A percentile compares a stretch with the other conserved stretches of the same genome.
These are phyloP conservation scores for Mimachlamys varia DNA, from an alignment of 2,888 invertebrate genomes.

Conservation along the genomic window DNA sequence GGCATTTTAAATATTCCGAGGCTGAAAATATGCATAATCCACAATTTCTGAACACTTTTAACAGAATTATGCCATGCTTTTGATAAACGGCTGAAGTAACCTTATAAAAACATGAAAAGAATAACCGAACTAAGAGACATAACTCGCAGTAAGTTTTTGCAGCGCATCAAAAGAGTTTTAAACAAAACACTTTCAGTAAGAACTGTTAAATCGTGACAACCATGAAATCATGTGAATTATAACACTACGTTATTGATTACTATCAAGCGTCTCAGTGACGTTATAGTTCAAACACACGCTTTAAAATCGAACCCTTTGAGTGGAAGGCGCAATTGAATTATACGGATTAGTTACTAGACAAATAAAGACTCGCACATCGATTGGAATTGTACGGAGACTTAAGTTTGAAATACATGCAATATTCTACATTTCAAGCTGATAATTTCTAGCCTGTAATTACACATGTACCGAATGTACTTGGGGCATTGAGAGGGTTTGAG, in stretches of 20 bases:
- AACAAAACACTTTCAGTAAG: background rate
- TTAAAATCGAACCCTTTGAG: background rate
- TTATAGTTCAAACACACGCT: background rate
- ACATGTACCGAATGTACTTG: too few species aligned
- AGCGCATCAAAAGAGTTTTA: background rate
- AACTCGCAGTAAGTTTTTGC: background rate
- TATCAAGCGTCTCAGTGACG: background rate
- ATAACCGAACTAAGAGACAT: background rate
- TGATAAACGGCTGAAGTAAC: background rate
- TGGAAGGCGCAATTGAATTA: background rate
- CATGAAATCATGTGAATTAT: background rate
- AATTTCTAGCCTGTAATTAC: too few species aligned
- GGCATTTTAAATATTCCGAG: background rate
- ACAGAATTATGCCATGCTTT: background rate
- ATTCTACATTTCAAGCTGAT: too few species aligned
- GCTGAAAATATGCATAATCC: background rate
- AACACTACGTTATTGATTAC: background rate
- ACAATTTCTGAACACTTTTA: background rate
- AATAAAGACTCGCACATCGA: background rate
- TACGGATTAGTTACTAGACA: background rate
- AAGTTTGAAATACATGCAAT: too few species aligned
- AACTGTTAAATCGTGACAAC: background rate
- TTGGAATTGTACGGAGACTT: background rate
- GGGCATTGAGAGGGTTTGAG: too few species aligned
- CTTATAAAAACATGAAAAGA: background rate